Evolutionary conservation across 2,888 invertebrate species (phyloP), one percentile per base, ranked within the genome.

Genomic region (Eulithis prunata): DNA sequence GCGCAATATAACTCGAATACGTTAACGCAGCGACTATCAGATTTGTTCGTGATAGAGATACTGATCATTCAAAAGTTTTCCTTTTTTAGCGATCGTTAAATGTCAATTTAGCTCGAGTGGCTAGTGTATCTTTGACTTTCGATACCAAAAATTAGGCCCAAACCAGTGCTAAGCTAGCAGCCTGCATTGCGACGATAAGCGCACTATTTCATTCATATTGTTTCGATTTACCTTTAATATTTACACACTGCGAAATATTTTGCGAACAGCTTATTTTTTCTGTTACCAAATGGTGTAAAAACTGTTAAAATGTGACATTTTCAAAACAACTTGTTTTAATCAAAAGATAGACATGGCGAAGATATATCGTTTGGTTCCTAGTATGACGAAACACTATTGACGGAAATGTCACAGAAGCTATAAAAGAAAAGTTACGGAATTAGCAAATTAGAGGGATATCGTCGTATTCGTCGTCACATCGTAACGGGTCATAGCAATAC

Each of bases 391-490:
- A 57, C 28, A 41, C 49, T n/a, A 36, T 41, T 58, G 14, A 51
- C 47, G 55, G 62, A 66, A 66, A 62, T 52, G 64, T 36, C 32
- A 38, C 46, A 49, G 56, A 60, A 5, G 36, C 45, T 21, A 49
- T 11, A 54, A 54, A 21, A 61, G 6, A 36, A 60, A 64, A 62
- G 57, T 57, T 57, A 58, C 47, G 14, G 62, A 73, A 70, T 70
- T 71, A 54, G 38, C 56, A 52, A 57, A 64, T 57, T 66, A 57
- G 58, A 56, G 32, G 6, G 71, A 43, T 41, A 41, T 41, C 41
- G 41, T 41, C 63, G 70, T 68, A 70, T 21, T 65, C 67, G 57
- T 69, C 63, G 68, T 51, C 70, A 70, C 67, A 56, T 71, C 72
- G 61, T 70, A 69, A 67, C 62, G 32, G 61, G 49, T 60, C 32